phyloP scores from a whole-genome alignment of 1,140 invertebrate genomes.

The Pentalonia nigronervosa region DNA sequence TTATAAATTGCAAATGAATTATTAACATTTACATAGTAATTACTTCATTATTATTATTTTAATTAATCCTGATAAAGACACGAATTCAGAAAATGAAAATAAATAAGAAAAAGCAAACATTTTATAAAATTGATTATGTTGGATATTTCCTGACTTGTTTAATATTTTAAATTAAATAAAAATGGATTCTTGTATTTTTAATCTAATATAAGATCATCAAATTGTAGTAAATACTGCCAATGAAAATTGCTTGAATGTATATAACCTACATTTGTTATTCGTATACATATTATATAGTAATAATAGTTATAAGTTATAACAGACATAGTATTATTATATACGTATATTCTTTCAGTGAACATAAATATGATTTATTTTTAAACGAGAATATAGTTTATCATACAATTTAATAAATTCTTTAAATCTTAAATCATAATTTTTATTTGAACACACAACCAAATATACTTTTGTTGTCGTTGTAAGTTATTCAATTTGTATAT shows the following conservation, averaged over 20 bases:
- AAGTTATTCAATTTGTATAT: constrained; percentile 46
- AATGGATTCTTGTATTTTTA: not conserved
- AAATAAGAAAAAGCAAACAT: not conserved
- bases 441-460: constrained; percentile 18
- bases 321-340: not conserved
- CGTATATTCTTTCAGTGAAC: not conserved
- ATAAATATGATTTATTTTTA: constrained; percentile 30
- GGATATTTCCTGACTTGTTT: not conserved
- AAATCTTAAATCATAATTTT: constrained; percentile 16
- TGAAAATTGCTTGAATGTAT: not conserved
- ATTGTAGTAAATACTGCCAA: not conserved
- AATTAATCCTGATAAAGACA: not conserved
- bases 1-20: not conserved
- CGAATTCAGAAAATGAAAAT: not conserved
- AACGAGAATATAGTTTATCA: not conserved
- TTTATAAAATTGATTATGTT: not conserved
- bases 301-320: not conserved
- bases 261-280: not conserved
- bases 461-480: constrained; percentile 26
- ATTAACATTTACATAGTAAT: not conserved
- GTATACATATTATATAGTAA: not conserved
- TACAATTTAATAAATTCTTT: constrained; percentile 28
- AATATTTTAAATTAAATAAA: constrained; percentile 5
- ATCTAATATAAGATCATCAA: not conserved
- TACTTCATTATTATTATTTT: constrained; percentile 1